phyloP scores from a whole-genome alignment of 1,140 invertebrate species.

The Mesaphorura yosii region DNA sequence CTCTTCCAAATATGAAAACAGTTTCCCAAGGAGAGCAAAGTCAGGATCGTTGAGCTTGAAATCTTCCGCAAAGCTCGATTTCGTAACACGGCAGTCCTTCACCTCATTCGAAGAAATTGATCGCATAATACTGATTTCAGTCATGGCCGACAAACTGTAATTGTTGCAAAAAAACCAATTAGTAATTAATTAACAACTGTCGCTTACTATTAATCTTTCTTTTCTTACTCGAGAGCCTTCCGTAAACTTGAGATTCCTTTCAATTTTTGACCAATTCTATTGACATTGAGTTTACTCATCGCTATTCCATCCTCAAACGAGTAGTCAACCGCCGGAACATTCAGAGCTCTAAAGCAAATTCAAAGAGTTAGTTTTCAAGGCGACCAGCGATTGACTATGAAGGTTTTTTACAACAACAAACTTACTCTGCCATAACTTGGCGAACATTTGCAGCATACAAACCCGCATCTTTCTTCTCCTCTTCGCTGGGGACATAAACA shows the following conservation, averaged over 20 bases:
- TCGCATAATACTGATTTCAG: not conserved
- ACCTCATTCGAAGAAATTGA: too few relatives aligned
- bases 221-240: slow-evolving; percentile 8
- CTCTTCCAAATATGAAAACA: slow-evolving; percentile 1
- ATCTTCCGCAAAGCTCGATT: too few relatives aligned
- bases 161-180: too few relatives aligned
- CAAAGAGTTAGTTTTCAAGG: slow-evolving; percentile 1
- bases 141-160: too few relatives aligned
- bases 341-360: slow-evolving; percentile 53
- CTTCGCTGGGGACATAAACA: slow-evolving; percentile 75
- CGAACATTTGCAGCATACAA: slow-evolving; percentile 84
- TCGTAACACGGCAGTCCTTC: too few relatives aligned
- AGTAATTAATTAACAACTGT: too few relatives aligned
- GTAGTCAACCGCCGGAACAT: slow-evolving; percentile 76
- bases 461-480: slow-evolving; percentile 74
- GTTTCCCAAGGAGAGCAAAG: not conserved
- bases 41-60: too few relatives aligned
- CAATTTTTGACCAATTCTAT: slow-evolving; percentile 2
- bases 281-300: slow-evolving; percentile 5
- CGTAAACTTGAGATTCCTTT: slow-evolving; percentile 5
- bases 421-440: slow-evolving; percentile 80
- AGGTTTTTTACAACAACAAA: too few relatives aligned
- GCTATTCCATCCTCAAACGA: slow-evolving; percentile 63
- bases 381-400: not conserved
- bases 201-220: too few relatives aligned